Evolutionary conservation across 2,888 invertebrate species (phyloP), one percentile per base, ranked within the genome.

Genomic region (Plemyria rubiginata): DNA sequence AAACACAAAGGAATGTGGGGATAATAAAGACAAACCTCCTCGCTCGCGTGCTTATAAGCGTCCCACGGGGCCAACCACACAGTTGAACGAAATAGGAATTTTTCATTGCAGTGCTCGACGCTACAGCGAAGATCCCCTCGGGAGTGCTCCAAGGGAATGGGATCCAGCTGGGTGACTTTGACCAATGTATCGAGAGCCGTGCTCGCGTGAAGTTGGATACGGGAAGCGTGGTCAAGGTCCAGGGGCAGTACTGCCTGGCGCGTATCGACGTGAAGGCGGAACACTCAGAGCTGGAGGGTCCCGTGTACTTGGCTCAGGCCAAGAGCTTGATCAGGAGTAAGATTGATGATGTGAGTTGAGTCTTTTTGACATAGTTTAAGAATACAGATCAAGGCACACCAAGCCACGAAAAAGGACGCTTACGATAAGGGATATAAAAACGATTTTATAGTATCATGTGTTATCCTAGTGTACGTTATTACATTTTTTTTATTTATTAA

Each of bases 131-230:
- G 81, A 93, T 96, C 56, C 94, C 95, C 74, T 94, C 95, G 73
- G 95, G 96, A 51, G 80, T 96, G 57, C 87, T 96, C 48, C 94
- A 95, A 74, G 96, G 96, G 68, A 95, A 95, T 80, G 93, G 95
- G 52, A 95, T 95, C 80, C 96, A 96, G 81, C 86, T 95, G 15
- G 96, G 96, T 12, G 95, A 96, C 86, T 96, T 95, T 76, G 95
- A 95, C 84, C 94, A 95, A 84, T 96, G 96, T 75, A 86, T 95
- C 65, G 93, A 87, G 51, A 93, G 94, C 13, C 91, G 94, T 22
- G 94, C 95, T 0, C 93, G 95, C 68, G 91, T 95, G 6, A 93
- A 94, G 73, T 82, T 95, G 66, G 93, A 93, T 52, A 88, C 90
- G n/a, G 93, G 93, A 28, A 94, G 93, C 61, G 90, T 94, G 29